Conservation (phyloP, 2,888 invertebrate species). For the Coenonympha glycerion region DNA sequence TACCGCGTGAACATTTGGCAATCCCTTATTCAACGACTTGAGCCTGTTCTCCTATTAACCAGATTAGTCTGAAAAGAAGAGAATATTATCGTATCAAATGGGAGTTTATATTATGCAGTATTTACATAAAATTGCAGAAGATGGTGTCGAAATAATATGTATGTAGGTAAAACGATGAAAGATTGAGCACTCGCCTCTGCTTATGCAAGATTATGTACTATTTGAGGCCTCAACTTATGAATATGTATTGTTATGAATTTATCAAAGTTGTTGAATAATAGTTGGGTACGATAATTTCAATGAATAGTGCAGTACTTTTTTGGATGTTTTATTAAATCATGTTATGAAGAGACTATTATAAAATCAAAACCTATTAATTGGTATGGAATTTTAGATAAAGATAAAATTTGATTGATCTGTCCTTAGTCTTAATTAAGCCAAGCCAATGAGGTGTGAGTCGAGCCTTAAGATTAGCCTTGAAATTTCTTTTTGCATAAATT, state of each 20-base stretch:
- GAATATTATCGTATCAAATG: too few species aligned
- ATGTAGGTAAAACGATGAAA: neutral
- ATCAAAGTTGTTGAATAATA: neutral
- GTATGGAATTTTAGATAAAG: neutral
- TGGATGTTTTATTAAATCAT: neutral
- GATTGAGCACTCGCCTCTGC: neutral
- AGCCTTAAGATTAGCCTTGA: neutral
- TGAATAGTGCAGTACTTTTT: too few species aligned
- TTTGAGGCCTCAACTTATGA: neutral
- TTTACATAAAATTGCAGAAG: neutral
- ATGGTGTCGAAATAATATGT: neutral
- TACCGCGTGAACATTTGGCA: too few species aligned
- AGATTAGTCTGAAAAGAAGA: too few species aligned
- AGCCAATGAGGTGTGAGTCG: neutral
- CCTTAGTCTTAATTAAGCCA: neutral
- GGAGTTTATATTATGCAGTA: too few species aligned
- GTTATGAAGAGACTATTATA: neutral
- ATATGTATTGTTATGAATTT: neutral
- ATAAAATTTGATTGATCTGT: neutral
- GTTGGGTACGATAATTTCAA: too few species aligned
- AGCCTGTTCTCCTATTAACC: too few species aligned
- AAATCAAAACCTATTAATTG: too few species aligned
- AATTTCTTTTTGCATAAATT: neutral
- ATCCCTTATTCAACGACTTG: too few species aligned
- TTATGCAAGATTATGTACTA: constrained; percentile 3